Evolutionary conservation across 2,888 invertebrate genomes (phyloP).

Genomic region (Mythimna vitellina): DNA sequence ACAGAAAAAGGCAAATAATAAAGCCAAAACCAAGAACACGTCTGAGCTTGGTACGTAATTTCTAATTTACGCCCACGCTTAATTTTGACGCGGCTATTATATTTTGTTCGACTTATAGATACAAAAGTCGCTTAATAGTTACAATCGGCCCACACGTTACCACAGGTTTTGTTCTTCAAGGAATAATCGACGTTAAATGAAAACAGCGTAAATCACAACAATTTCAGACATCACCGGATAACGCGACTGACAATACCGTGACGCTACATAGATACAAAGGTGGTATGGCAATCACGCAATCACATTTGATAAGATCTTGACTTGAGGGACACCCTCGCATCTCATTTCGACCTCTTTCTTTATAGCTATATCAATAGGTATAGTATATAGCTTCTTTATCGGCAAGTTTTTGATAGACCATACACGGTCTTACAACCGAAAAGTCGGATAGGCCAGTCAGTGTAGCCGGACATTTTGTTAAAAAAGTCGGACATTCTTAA

Average conservation of each 20-base stretch:
- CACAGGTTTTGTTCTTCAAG: constrained; percentile 30
- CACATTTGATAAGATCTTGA: constrained; percentile 34
- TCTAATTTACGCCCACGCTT: constrained; percentile 22
- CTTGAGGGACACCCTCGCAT: constrained; percentile 1
- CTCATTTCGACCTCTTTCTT: constrained; percentile 11
- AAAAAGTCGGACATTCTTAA: no score
- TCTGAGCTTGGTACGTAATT: constrained; percentile 21
- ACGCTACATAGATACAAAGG: constrained; percentile 29
- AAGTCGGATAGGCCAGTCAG: no score
- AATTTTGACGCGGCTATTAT: background rate
- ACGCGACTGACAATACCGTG: constrained; percentile 33
- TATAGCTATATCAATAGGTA: background rate
- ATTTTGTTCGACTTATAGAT: background rate
- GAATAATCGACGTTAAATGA: constrained; percentile 42
- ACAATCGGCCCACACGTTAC: constrained; percentile 6
- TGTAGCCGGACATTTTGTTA: no score
- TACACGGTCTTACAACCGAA: no score
- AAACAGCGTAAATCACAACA: constrained; percentile 49
- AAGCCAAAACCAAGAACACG: constrained; percentile 17
- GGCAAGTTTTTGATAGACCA: constrained; percentile 6
- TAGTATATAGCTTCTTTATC: background rate
- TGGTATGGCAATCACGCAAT: constrained; percentile 9
- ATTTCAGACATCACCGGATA: constrained; percentile 46
- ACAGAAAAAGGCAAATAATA: background rate
- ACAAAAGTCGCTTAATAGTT: constrained; percentile 4